Percentiles rank a stretch among this genome's conserved stretches.
These are phyloP conservation scores for Trachelus troglodyta DNA, from an alignment of 2,888 invertebrate genomes.

Conservation along the genomic window DNA sequence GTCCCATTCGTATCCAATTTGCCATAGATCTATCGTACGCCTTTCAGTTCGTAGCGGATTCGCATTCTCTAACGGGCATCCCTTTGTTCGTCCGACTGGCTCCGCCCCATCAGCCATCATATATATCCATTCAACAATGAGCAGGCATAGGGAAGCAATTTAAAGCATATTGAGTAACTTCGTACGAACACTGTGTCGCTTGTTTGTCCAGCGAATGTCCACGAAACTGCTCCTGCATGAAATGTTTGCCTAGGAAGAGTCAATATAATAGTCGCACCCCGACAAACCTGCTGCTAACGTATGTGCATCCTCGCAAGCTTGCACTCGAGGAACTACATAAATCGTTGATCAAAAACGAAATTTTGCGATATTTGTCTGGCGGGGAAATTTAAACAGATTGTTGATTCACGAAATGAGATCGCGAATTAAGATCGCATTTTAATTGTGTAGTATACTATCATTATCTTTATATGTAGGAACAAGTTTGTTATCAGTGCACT, in stretches of 20 bases:
- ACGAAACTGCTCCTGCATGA: conserved; percentile 21
- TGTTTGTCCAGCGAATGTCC: conserved; percentile 29
- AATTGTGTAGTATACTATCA: too few relatives aligned
- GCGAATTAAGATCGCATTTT: too few relatives aligned
- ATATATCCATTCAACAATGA: background rate
- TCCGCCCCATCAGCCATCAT: background rate
- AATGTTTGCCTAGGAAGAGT: conserved; percentile 30
- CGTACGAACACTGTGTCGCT: conserved; percentile 15
- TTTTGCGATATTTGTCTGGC: background rate
- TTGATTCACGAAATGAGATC: background rate
- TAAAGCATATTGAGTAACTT: conserved; percentile 31
- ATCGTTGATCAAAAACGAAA: background rate
- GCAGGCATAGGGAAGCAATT: conserved; percentile 22
- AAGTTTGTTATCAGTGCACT: too few relatives aligned
- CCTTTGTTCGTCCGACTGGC: background rate
- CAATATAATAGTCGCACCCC: conserved; percentile 30
- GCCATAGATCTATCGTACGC: background rate
- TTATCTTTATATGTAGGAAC: too few relatives aligned
- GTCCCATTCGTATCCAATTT: background rate
- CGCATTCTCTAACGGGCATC: background rate
- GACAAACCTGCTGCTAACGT: background rate
- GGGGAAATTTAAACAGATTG: background rate
- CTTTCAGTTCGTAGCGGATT: background rate
- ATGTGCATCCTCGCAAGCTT: background rate
- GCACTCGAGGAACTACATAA: background rate